Evolutionary conservation across 2,113 vertebrate species (phyloP).

Genomic region (Sebastes fasciatus): DNA sequence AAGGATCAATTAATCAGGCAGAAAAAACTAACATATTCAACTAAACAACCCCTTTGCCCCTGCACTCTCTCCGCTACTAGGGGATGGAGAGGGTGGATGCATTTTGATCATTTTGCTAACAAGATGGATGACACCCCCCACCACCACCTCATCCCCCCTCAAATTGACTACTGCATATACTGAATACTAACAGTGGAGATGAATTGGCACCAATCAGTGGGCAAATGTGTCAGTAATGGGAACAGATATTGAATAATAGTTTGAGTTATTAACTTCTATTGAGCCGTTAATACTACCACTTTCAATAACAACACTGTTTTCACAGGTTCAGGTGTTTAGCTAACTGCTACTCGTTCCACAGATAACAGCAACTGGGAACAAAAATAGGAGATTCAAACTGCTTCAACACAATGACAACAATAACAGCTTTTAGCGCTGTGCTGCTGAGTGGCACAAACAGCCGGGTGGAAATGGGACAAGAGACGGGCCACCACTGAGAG

Average conservation of each 20-base stretch:
- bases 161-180: too few relatives aligned
- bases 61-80: too few relatives aligned
- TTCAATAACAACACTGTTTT: constrained; percentile 19
- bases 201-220: not conserved
- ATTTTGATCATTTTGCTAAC: too few relatives aligned
- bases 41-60: too few relatives aligned
- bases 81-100: too few relatives aligned
- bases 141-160: too few relatives aligned
- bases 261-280: constrained; percentile 8
- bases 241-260: constrained; percentile 5
- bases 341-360: constrained; percentile 24
- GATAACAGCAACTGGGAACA: constrained; percentile 22
- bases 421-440: constrained; percentile 32
- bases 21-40: too few relatives aligned
- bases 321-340: constrained; percentile 23
- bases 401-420: constrained; percentile 30
- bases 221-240: not conserved
- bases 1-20: too few relatives aligned
- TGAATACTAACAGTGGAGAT: not conserved
- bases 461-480: constrained; percentile 28
- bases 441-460: constrained; percentile 35
- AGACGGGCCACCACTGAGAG: constrained; percentile 27
- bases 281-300: not conserved
- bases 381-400: constrained; percentile 30
- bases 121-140: too few relatives aligned